Conservation (phyloP, 2,888 invertebrate species). For the Petrophora chlorosata region DNA sequence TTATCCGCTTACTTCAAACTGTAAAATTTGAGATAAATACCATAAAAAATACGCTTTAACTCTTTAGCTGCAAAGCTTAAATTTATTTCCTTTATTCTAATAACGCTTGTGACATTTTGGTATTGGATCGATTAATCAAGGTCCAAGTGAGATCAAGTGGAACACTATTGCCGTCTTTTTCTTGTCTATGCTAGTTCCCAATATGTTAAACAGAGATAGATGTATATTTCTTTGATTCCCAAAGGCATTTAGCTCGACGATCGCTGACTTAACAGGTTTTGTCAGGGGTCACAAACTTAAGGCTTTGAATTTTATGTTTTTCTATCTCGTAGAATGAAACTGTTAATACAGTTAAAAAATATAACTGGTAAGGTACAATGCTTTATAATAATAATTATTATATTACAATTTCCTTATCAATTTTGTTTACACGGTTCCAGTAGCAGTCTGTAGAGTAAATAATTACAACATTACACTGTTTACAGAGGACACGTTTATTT, state of each 20-base stretch:
- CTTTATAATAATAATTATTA: too few relatives aligned
- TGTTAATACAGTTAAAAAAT: too few relatives aligned
- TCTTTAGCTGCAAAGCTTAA: slow-evolving; percentile 28
- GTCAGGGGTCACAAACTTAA: slow-evolving; percentile 57
- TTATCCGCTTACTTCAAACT: slow-evolving; percentile 52
- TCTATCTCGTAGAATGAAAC: too few relatives aligned
- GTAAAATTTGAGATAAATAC: slow-evolving; percentile 61
- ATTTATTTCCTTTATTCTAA: slow-evolving; percentile 37
- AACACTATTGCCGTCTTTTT: slow-evolving; percentile 48
- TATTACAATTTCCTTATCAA: too few relatives aligned
- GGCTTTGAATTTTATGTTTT: slow-evolving; percentile 22
- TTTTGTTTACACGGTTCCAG: too few relatives aligned
- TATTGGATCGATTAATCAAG: slow-evolving; percentile 50
- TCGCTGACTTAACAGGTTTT: slow-evolving; percentile 79
- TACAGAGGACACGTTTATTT: too few relatives aligned
- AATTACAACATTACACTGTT: too few relatives aligned
- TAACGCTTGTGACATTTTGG: slow-evolving; percentile 47
- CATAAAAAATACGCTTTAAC: slow-evolving; percentile 44
- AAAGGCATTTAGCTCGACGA: slow-evolving; percentile 60
- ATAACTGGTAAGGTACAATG: too few relatives aligned
- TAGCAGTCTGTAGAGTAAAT: too few relatives aligned
- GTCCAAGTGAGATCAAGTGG: slow-evolving; percentile 57
- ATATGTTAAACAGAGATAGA: slow-evolving; percentile 50
- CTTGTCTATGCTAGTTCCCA: slow-evolving; percentile 30
- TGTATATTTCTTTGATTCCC: slow-evolving; percentile 43